A percentile compares a stretch with the other conserved stretches of the same genome.
These are phyloP conservation scores for Tupiocoris notatus DNA, from an alignment of 2,888 invertebrate genomes.

Conservation along the genomic window DNA sequence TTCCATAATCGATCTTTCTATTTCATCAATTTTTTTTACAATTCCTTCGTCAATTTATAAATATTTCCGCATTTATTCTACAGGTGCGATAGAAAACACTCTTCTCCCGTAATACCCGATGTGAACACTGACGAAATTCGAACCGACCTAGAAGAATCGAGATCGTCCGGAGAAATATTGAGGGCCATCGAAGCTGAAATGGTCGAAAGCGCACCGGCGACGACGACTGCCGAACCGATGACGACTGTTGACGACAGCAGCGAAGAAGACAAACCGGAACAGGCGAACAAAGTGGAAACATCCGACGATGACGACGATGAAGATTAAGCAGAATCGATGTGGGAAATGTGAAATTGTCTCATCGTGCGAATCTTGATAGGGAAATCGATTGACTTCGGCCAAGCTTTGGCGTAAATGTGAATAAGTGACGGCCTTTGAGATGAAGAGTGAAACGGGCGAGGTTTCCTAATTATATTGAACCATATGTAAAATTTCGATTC, in stretches of 20 bases:
- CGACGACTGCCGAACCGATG: neutral
- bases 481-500: too few species aligned
- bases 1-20: too few species aligned
- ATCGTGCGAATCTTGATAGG: too few species aligned
- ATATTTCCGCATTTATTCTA: neutral
- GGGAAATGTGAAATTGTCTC: too few species aligned
- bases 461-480: too few species aligned
- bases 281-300: neutral
- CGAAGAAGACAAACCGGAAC: neutral
- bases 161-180: slow-evolving; percentile 13
- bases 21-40: too few species aligned
- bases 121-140: slow-evolving; percentile 3
- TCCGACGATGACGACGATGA: neutral
- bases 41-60: too few species aligned
- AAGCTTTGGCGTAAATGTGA: too few species aligned
- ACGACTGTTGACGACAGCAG: neutral
- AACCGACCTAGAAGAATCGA: slow-evolving; percentile 16
- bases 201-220: neutral
- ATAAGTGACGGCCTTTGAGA: too few species aligned
- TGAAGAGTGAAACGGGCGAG: too few species aligned
- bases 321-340: too few species aligned
- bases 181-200: slow-evolving; percentile 13
- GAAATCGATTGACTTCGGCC: too few species aligned
- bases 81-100: slow-evolving; percentile 12
- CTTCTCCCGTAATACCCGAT: neutral